A percentile compares a stretch with the other conserved stretches of the same genome.
Conservation (phyloP, 2,888 invertebrate species). For the Latrodectus elegans region DNA sequence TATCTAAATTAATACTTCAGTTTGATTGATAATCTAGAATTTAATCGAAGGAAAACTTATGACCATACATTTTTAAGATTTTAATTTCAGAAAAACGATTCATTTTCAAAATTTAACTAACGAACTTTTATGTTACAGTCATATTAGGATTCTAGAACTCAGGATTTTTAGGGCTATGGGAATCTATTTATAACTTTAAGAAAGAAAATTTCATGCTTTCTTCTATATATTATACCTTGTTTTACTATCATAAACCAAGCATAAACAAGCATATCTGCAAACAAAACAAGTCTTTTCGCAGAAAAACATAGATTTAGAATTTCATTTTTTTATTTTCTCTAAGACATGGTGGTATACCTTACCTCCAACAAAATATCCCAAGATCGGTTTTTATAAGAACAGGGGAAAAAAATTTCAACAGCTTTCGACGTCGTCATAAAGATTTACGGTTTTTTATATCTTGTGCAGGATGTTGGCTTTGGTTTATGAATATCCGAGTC, state of each 20-base stretch:
- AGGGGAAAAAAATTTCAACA: background rate
- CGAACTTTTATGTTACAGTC: too few species aligned
- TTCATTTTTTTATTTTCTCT: background rate
- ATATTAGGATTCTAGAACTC: too few species aligned
- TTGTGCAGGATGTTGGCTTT: background rate
- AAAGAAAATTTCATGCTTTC: background rate
- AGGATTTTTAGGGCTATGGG: too few species aligned
- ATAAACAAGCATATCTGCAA: background rate
- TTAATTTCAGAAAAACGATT: too few species aligned
- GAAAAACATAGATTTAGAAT: background rate
- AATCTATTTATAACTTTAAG: too few species aligned
- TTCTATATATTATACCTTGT: background rate
- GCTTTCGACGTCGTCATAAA: background rate
- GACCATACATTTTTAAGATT: too few species aligned
- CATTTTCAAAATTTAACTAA: too few species aligned
- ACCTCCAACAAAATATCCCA: background rate
- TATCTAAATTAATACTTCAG: too few species aligned
- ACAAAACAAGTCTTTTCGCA: background rate
- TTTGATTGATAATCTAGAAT: too few species aligned
- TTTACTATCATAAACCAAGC: background rate
- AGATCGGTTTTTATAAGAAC: background rate
- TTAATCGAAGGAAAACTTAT: too few species aligned
- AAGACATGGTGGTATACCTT: background rate
- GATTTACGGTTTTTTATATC: slow-evolving; percentile 8
- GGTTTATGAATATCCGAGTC: slow-evolving; percentile 9